Conservation (phyloP, 2,888 invertebrate genomes). For the Neocrepidodera transversa region DNA sequence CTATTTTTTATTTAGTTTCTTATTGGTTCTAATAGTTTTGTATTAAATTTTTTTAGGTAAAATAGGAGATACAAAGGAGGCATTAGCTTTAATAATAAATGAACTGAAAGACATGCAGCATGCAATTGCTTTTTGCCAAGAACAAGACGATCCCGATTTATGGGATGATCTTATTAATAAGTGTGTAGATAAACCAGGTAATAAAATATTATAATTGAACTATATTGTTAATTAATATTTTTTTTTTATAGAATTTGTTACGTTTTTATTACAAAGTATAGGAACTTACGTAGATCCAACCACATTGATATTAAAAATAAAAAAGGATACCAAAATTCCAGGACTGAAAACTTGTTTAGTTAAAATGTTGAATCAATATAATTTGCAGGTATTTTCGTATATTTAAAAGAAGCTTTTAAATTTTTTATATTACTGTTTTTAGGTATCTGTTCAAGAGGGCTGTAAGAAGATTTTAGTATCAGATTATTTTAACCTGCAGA, state of each 20-base stretch:
- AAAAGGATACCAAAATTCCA: slow-evolving; percentile 84
- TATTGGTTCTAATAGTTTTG: too few species aligned
- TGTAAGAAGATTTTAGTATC: slow-evolving; percentile 89
- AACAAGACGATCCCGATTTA: slow-evolving; percentile 91
- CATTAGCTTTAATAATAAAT: slow-evolving; percentile 86
- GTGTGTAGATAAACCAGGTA: slow-evolving; percentile 82
- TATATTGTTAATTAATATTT: background rate
- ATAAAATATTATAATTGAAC: too few species aligned
- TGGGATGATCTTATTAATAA: slow-evolving; percentile 92
- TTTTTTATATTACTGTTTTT: slow-evolving; percentile 36
- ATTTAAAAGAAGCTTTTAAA: slow-evolving; percentile 8
- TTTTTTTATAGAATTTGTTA: slow-evolving; percentile 68
- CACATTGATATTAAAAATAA: slow-evolving; percentile 80
- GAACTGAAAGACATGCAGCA: slow-evolving; percentile 87
- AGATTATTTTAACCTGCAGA: slow-evolving; percentile 88
- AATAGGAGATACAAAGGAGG: slow-evolving; percentile 66
- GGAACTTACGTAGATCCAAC: slow-evolving; percentile 91
- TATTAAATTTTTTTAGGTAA: slow-evolving; percentile 38
- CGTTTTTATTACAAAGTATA: slow-evolving; percentile 74
- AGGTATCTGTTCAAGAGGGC: slow-evolving; percentile 88
- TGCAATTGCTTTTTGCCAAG: slow-evolving; percentile 96
- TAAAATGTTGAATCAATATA: slow-evolving; percentile 95
- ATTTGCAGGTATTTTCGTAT: slow-evolving; percentile 72
- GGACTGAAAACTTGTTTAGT: slow-evolving; percentile 89
- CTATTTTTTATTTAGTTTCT: too few species aligned